Base-by-base conservation (phyloP, 2,113 vertebrate genomes). In the Heterocephalus glaber region DNA sequence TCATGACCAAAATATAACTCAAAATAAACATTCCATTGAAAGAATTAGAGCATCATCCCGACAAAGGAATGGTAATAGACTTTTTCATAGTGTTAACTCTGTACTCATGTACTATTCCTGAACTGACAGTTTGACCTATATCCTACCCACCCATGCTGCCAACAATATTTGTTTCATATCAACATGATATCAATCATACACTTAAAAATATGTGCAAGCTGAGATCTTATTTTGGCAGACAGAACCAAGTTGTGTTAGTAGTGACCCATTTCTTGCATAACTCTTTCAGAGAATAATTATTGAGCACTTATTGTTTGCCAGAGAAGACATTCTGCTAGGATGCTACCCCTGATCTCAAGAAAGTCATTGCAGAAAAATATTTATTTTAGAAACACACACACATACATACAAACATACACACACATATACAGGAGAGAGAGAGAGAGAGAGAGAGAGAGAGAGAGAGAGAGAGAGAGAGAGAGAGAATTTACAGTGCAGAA, bases 1-100 rank as follows among this genome's bases (percentile, higher is more conserved):
- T 94, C 8, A 26, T 7, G 63, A 41, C 47, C 1, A 2, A 60
- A 35, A 47, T 38, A 11, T 60, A 85, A 52, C 77, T 90, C 33
- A 93, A 92, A 96, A 89, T 89, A 76, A 41, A 63, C 10, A 52
- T 61, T 72, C 52, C 14, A 41, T 10, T 91, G 49, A 72, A 92
- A 54, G 49, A 70, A 66, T 80, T 38, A 56, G 24, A 38, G 35
- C 41, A 17, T 44, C 17, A 22, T 56, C 28, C 47, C 44, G 35
- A 47, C 33, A 63, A 79, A 13, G 8, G 30, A 86, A 96, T 12
- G 60, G 52, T 17, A 76, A 16, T 47, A 65, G 44, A 58, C 81
- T 83, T 92, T 54, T 54, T 65, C 49, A 89, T 4, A 49, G 30
- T 66, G 60, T 11, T 84, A n/a, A 61, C 28, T 76, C 2, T 1